Conservation (phyloP, 2,888 invertebrate species). For the Camptogramma bilineatum region DNA sequence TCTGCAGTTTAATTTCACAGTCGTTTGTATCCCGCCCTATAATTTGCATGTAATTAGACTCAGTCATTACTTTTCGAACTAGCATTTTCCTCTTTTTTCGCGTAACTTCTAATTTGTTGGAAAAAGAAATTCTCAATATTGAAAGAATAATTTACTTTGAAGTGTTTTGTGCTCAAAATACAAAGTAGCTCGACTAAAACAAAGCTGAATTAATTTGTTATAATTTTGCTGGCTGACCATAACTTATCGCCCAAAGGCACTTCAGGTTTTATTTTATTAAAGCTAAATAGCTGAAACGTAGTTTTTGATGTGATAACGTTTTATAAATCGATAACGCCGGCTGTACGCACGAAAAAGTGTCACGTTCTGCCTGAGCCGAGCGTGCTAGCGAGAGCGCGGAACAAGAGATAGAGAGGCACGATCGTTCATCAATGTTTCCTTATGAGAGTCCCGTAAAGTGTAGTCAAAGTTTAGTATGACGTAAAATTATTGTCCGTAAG, state of each 20-base stretch:
- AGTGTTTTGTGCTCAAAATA: constrained; percentile 12
- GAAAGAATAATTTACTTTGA: constrained; percentile 9
- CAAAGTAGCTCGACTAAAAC: neutral
- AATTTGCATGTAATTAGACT: constrained; percentile 46
- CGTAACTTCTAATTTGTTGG: constrained; percentile 24
- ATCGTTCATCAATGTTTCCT: too few species aligned
- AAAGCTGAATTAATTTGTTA: neutral
- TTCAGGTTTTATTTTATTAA: too few species aligned
- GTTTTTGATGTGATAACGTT: too few species aligned
- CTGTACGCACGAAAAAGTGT: too few species aligned
- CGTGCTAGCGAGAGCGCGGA: too few species aligned
- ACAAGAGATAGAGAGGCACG: too few species aligned
- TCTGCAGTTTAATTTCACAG: constrained; percentile 41
- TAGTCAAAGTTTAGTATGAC: too few species aligned
- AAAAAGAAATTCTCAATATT: constrained; percentile 16
- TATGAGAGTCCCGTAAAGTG: too few species aligned
- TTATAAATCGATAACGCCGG: too few species aligned
- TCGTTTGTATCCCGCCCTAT: constrained; percentile 36
- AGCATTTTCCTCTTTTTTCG: constrained; percentile 29
- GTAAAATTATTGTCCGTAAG: too few species aligned
- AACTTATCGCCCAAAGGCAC: neutral
- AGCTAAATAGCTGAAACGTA: too few species aligned
- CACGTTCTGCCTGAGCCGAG: too few species aligned
- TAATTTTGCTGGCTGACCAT: neutral
- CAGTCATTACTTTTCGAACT: constrained; percentile 41